phyloP scores from a whole-genome alignment of 2,113 vertebrate genomes.

The Machaerirhynchus nigripectus region DNA sequence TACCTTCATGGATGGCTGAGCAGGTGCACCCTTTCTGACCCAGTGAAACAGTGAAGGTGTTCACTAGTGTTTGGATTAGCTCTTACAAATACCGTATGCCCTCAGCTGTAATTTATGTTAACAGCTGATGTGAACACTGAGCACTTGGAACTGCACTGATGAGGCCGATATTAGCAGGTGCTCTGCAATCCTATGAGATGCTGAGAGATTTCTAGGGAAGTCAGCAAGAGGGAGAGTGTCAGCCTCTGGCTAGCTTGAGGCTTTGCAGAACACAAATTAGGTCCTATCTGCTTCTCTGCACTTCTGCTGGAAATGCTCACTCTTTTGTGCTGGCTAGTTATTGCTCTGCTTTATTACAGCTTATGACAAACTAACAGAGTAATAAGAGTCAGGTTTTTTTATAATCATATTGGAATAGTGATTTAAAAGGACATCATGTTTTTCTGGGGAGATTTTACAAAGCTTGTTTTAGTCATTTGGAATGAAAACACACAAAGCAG shows the following conservation, averaged over 20 bases:
- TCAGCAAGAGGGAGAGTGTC: background rate
- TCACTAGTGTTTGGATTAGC: background rate
- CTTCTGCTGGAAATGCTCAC: background rate
- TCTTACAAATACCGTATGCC: background rate
- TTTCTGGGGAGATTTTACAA: background rate
- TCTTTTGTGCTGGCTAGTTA: background rate
- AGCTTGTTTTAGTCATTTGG: conserved; percentile 14
- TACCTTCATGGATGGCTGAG: background rate
- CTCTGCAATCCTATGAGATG: background rate
- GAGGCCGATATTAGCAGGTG: background rate
- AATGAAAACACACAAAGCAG: background rate
- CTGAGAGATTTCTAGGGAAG: background rate
- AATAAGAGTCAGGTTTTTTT: background rate
- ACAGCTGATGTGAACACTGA: background rate
- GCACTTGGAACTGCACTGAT: background rate
- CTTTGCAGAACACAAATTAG: conserved; percentile 13
- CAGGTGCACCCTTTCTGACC: background rate
- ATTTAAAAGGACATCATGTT: background rate
- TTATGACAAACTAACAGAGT: background rate
- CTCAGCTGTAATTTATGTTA: background rate
- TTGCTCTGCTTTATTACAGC: background rate
- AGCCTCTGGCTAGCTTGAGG: background rate
- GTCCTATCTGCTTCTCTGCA: background rate
- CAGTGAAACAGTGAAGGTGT: background rate
- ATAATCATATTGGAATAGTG: background rate